These are phyloP conservation scores for Parapristionchus giblindavisi DNA, from an alignment of 2,888 invertebrate genomes.

Conservation along the genomic window DNA sequence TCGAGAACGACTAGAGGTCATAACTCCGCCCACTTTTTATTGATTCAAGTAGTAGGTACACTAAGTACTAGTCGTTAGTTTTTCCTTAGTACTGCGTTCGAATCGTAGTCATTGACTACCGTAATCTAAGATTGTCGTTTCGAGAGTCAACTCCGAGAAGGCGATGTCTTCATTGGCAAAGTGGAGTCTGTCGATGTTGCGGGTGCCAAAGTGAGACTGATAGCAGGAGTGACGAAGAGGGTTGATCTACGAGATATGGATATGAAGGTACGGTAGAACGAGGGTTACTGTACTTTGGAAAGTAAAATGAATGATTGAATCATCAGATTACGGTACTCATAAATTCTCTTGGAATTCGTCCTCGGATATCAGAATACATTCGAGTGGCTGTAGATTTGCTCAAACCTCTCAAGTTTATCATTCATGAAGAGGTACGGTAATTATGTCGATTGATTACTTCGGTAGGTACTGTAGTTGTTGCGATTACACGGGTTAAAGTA, in stretches of 20 bases:
- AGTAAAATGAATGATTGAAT: too few species aligned
- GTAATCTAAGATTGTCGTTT: constrained; percentile 6
- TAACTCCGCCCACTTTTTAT: too few species aligned
- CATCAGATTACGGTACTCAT: constrained; percentile 26
- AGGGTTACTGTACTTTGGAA: background rate
- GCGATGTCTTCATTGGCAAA: constrained; percentile 21
- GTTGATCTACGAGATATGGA: constrained; percentile 28
- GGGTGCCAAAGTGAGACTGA: constrained; percentile 20
- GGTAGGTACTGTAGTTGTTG: too few species aligned
- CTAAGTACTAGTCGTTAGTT: background rate
- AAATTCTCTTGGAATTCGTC: background rate
- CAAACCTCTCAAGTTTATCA: constrained; percentile 21
- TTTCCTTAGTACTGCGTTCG: too few species aligned
- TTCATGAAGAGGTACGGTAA: constrained; percentile 34
- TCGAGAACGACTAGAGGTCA: constrained; percentile 30
- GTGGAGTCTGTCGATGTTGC: constrained; percentile 31
- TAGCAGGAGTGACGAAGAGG: constrained; percentile 17
- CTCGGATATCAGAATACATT: constrained; percentile 11
- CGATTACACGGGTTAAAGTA: too few species aligned
- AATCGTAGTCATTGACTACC: too few species aligned
- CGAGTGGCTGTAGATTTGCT: constrained; percentile 26
- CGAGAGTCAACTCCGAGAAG: constrained; percentile 30
- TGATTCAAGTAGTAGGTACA: background rate
- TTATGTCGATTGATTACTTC: too few species aligned
- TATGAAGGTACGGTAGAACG: constrained; percentile 1